Base-by-base conservation (phyloP, 2,888 invertebrate genomes). In the Acholoe squamosa region DNA sequence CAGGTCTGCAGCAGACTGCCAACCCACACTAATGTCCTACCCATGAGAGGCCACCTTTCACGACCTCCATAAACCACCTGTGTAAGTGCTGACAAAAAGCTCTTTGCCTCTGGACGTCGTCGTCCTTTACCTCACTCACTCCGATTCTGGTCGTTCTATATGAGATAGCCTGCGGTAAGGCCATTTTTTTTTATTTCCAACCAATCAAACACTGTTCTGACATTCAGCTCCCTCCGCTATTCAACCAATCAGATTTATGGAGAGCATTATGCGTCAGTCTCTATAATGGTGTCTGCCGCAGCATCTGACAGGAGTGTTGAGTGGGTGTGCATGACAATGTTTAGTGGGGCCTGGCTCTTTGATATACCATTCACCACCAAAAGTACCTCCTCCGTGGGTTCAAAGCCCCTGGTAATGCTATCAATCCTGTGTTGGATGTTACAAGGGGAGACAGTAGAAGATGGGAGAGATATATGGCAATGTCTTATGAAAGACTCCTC, bases 21-120 rank as follows among this genome's bases (percentile, higher is more conserved):
- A 7, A 43, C 43, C 43, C 10, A 43, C 43, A 43, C 3, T 12
- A 61, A 61, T 61, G 61, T 61, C 3, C 61, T 14, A 54, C 22
- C 14, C 61, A 61, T 19, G 61, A n/a, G 61, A 61, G 61, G n/a
- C 5, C 61, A 61, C 61, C 61, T 61, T n/a, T 61, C 61, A 61
- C 61, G n/a, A n/a, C 61, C 61, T n/a, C 61, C 61, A 61, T 61
- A 61, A 61, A 19, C 25, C 61, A 61, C 25, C 61, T n/a, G n/a
- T n/a, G n/a, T 61, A 61, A n/a, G 61, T 61, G 61, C 22, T n/a
- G n/a, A n/a, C 61, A 61, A 61, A 61, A 61, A 61, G n/a, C 19
- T 19, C 61, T 19, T 54, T 19, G 61, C 61, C 61, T n/a, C 19
- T 61, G 61, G 61, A 61, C 61, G n/a, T 61, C 19, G 61, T 61